Conservation (phyloP, 2,888 invertebrate species). For the Pyrochroa serraticornis region DNA sequence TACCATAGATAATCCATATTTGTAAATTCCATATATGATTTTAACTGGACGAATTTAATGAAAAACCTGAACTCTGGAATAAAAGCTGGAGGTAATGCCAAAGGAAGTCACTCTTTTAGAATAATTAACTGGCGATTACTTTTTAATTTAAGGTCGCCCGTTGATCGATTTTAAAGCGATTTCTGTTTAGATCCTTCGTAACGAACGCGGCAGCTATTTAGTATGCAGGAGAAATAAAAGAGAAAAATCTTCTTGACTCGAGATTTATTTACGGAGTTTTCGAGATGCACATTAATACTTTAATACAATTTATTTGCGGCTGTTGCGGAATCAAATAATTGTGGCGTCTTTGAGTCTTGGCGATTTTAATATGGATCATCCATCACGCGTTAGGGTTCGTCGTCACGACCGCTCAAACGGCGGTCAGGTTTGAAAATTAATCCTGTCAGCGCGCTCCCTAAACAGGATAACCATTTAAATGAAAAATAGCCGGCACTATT, state of each 20-base stretch:
- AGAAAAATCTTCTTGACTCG: constrained; percentile 7
- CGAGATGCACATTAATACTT: constrained; percentile 6
- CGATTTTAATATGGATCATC: constrained; percentile 8
- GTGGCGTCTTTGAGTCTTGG: background rate
- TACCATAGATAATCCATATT: constrained; percentile 21
- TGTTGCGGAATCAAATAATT: constrained; percentile 3
- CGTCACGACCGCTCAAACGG: constrained; percentile 21
- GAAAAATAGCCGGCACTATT: constrained; percentile 22
- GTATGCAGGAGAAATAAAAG: background rate
- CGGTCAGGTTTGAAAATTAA: constrained; percentile 28
- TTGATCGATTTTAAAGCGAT: background rate
- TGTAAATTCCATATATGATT: constrained; percentile 12
- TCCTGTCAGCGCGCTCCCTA: constrained; percentile 22
- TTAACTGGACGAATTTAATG: constrained; percentile 10
- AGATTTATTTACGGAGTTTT: background rate
- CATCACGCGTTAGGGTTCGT: constrained; percentile 12
- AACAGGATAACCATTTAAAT: constrained; percentile 27
- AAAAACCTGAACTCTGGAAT: constrained; percentile 12
- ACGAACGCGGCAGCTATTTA: constrained; percentile 1
- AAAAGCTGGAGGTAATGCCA: constrained; percentile 8
- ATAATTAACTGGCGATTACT: constrained; percentile 11
- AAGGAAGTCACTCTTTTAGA: constrained; percentile 11
- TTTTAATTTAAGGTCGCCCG: constrained; percentile 7
- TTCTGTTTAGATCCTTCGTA: background rate
- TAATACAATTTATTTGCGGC: constrained; percentile 15